Percentiles rank a stretch among this genome's conserved stretches.
phyloP scores from a whole-genome alignment of 2,888 invertebrate species.

The Tachina grossa region DNA sequence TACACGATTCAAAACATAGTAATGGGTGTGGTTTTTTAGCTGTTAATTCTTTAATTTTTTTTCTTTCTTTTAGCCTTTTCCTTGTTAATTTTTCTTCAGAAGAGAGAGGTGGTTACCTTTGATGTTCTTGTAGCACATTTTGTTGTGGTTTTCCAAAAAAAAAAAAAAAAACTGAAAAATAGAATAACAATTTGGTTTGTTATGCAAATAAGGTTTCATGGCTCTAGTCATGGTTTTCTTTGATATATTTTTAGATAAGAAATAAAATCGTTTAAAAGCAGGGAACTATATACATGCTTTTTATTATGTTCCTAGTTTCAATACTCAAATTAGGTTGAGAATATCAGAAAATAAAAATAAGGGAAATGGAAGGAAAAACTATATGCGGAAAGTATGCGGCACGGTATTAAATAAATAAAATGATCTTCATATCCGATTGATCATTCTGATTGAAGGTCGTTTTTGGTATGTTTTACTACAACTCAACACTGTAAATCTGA shows the following conservation, averaged over 20 bases:
- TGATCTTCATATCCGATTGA: too few relatives aligned
- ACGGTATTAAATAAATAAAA: too few relatives aligned
- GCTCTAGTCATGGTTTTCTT: slow-evolving; percentile 55
- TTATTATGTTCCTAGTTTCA: slow-evolving; percentile 28
- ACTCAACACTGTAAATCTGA: too few relatives aligned
- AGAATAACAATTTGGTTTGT: slow-evolving; percentile 60
- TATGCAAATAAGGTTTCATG: slow-evolving; percentile 70
- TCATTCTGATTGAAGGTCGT: too few relatives aligned
- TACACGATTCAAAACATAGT: slow-evolving; percentile 5
- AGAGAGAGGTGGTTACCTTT: slow-evolving; percentile 65
- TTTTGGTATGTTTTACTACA: too few relatives aligned
- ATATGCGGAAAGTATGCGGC: neutral
- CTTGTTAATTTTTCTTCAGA: slow-evolving; percentile 4
- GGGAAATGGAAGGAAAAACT: neutral
- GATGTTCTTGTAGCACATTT: slow-evolving; percentile 54
- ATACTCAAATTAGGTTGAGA: slow-evolving; percentile 40
- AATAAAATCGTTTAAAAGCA: slow-evolving; percentile 24
- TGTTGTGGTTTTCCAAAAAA: slow-evolving; percentile 60
- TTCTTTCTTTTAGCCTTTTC: slow-evolving; percentile 32
- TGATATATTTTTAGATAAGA: slow-evolving; percentile 52
- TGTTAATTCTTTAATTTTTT: slow-evolving; percentile 51
- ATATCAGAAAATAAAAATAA: neutral
- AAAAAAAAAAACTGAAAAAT: slow-evolving; percentile 32
- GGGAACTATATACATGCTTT: slow-evolving; percentile 17
- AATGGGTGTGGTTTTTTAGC: slow-evolving; percentile 65